Evolutionary conservation across 2,888 invertebrate genomes (phyloP).

Genomic region (Phyllotreta striolata): DNA sequence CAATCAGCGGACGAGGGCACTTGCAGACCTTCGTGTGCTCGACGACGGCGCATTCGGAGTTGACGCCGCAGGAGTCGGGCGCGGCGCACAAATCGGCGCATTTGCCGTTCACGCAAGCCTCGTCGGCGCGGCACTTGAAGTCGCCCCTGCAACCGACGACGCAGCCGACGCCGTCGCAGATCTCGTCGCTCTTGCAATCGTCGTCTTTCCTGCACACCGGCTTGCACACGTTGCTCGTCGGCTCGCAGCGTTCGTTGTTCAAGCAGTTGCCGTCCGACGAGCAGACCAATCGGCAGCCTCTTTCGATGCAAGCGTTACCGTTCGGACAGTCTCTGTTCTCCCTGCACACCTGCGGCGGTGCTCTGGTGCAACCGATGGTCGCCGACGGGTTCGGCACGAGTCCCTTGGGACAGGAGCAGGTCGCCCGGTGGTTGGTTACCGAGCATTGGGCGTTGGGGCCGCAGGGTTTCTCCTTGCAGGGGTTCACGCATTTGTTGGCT

Average conservation of each 20-base stretch:
- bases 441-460: constrained; percentile 86
- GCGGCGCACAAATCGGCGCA: constrained; percentile 80
- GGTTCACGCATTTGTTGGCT: constrained; percentile 81
- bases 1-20: constrained; percentile 76
- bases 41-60: constrained; percentile 75
- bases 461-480: constrained; percentile 79
- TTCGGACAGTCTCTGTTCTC: constrained; percentile 79
- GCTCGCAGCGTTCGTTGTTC: constrained; percentile 81
- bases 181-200: constrained; percentile 87
- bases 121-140: constrained; percentile 75
- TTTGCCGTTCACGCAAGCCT: constrained; percentile 80
- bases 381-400: constrained; percentile 89
- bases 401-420: constrained; percentile 79
- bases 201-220: constrained; percentile 84
- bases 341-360: constrained; percentile 77
- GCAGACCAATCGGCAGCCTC: constrained; percentile 80
- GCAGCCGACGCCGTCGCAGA: constrained; percentile 84
- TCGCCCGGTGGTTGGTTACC: constrained; percentile 80
- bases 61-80: constrained; percentile 83
- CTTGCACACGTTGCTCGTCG: constrained; percentile 77
- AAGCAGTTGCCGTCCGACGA: constrained; percentile 78
- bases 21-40: constrained; percentile 78
- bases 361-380: constrained; percentile 85
- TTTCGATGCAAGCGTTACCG: constrained; percentile 73
- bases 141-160: constrained; percentile 82